Conservation (phyloP, 1,140 invertebrate genomes). For the Sitophilus oryzae region DNA sequence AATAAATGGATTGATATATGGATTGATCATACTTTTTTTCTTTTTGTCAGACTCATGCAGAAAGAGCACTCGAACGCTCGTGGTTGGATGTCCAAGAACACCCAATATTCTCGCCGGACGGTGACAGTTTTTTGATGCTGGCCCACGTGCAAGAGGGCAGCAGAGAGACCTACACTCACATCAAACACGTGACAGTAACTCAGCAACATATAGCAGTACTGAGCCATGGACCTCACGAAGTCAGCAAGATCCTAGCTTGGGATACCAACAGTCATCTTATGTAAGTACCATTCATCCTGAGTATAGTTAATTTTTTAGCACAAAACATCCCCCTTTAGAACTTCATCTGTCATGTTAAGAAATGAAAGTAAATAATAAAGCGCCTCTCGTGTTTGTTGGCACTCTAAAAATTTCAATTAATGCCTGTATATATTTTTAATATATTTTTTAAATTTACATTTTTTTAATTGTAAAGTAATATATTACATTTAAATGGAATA, state of each 20-base stretch:
- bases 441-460: too few species aligned
- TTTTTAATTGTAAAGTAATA: too few species aligned
- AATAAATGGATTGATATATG: too few species aligned
- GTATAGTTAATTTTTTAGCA: too few species aligned
- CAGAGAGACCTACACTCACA: slow-evolving; percentile 79
- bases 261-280: slow-evolving; percentile 76
- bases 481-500: too few species aligned
- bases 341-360: too few species aligned
- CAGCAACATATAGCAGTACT: slow-evolving; percentile 78
- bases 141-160: slow-evolving; percentile 75
- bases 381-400: too few species aligned
- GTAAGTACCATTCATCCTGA: slow-evolving; percentile 57
- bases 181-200: slow-evolving; percentile 78
- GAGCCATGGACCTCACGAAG: slow-evolving; percentile 82
- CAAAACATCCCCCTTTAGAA: too few species aligned
- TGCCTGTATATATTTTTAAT: too few species aligned
- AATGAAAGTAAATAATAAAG: too few species aligned
- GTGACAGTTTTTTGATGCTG: slow-evolving; percentile 76
- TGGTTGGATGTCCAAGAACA: slow-evolving; percentile 81
- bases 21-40: too few species aligned
- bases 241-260: slow-evolving; percentile 77
- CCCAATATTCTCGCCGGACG: slow-evolving; percentile 76
- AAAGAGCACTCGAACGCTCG: slow-evolving; percentile 70
- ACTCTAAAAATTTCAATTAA: too few species aligned
- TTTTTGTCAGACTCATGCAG: slow-evolving; percentile 62